A percentile compares a stretch with the other conserved stretches of the same genome.
Conservation (phyloP, 2,888 invertebrate species). For the Leucophenga maculata region DNA sequence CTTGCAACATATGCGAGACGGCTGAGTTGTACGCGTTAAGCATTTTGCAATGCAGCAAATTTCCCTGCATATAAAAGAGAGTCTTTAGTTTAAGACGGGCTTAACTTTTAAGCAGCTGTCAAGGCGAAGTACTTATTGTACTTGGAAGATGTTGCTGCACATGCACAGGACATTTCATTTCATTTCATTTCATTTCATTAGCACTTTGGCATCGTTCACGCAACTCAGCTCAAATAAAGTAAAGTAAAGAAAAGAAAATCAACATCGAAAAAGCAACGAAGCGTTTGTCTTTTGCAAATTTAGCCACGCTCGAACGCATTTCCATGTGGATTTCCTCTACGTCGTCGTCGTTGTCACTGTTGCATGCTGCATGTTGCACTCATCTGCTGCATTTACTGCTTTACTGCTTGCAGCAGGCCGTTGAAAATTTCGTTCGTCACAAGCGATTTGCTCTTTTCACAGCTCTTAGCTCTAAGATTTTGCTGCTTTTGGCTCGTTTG, state of each 20-base stretch:
- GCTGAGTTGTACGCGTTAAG: slow-evolving; percentile 48
- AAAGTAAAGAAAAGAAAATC: no score
- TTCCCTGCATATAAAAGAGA: no score
- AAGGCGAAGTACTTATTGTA: slow-evolving; percentile 38
- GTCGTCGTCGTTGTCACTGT: neutral
- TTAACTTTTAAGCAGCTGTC: slow-evolving; percentile 35
- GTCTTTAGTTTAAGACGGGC: slow-evolving; percentile 4
- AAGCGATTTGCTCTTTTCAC: slow-evolving; percentile 67
- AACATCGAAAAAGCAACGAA: slow-evolving; percentile 6
- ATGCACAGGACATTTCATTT: slow-evolving; percentile 61
- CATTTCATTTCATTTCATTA: slow-evolving; percentile 67
- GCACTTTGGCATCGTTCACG: slow-evolving; percentile 57
- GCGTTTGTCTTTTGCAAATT: slow-evolving; percentile 17
- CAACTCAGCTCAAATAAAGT: slow-evolving; percentile 23
- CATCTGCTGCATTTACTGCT: slow-evolving; percentile 28
- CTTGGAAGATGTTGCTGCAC: neutral
- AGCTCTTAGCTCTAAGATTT: slow-evolving; percentile 32
- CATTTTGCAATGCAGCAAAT: slow-evolving; percentile 37
- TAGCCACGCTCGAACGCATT: slow-evolving; percentile 27
- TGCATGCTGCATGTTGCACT: slow-evolving; percentile 16
- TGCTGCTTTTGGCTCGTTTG: neutral
- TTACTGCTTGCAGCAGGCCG: slow-evolving; percentile 61
- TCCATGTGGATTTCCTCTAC: slow-evolving; percentile 13
- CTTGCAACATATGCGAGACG: slow-evolving; percentile 21
- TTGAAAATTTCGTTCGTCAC: slow-evolving; percentile 69